Conservation (phyloP, 2,797 vertebrate genomes). For the Diplodus puntazzo region DNA sequence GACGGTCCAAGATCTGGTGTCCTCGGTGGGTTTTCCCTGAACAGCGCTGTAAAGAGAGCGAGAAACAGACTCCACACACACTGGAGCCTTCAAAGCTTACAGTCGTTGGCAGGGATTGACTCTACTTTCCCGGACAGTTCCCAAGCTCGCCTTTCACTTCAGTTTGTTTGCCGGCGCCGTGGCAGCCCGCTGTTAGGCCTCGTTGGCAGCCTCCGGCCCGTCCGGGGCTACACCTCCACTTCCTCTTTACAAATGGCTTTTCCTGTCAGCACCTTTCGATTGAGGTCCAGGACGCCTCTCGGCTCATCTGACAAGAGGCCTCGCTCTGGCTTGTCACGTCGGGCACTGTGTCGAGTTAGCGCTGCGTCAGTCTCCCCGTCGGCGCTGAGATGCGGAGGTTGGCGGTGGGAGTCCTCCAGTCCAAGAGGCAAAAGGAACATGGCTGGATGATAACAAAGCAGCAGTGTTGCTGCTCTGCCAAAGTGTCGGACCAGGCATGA, state of each 20-base stretch:
- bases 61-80: slow-evolving; percentile 31
- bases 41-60: slow-evolving; percentile 11
- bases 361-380: slow-evolving; percentile 35
- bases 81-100: slow-evolving; percentile 54
- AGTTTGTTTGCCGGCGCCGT: slow-evolving; percentile 52
- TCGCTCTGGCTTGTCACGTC: slow-evolving; percentile 61
- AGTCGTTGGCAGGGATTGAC: slow-evolving; percentile 66
- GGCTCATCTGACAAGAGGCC: slow-evolving; percentile 61
- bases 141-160: slow-evolving; percentile 59
- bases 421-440: slow-evolving; percentile 32
- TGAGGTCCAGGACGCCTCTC: slow-evolving; percentile 53
- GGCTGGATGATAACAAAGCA: slow-evolving; percentile 41
- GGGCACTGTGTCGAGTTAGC: slow-evolving; percentile 18
- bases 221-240: slow-evolving; percentile 38
- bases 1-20: slow-evolving; percentile 5
- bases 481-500: slow-evolving; percentile 36
- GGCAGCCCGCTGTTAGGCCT: slow-evolving; percentile 49
- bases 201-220: slow-evolving; percentile 14
- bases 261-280: slow-evolving; percentile 62
- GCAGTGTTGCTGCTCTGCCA: slow-evolving; percentile 32
- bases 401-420: slow-evolving; percentile 33
- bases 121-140: slow-evolving; percentile 59
- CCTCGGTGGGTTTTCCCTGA: slow-evolving; percentile 28
- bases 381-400: slow-evolving; percentile 13
- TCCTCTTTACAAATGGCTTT: slow-evolving; percentile 55